These are phyloP conservation scores for Phenganax stokvisi DNA, from an alignment of 92 coral and sea anemone genomes.

Conservation along the genomic window DNA sequence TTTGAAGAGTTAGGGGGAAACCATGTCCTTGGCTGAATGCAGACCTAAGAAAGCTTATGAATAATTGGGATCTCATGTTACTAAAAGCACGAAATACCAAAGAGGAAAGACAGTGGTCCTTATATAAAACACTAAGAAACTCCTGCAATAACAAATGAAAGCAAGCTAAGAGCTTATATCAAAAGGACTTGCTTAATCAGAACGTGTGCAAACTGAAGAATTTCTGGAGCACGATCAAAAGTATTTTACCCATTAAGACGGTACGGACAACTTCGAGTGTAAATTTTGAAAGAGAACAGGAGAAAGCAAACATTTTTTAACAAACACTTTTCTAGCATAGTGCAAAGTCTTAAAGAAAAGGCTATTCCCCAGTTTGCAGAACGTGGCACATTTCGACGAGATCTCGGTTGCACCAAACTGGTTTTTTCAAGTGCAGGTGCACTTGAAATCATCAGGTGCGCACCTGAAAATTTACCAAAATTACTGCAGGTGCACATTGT, in stretches of 20 bases:
- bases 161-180: background rate
- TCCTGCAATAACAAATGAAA: background rate
- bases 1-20: background rate
- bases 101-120: background rate
- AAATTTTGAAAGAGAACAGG: background rate
- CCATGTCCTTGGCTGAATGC: background rate
- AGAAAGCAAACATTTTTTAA: background rate
- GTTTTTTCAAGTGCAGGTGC: conserved; percentile 5
- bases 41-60: background rate
- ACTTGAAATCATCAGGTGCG: conserved; percentile 10
- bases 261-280: too few relatives aligned
- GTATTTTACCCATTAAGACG: background rate
- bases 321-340: background rate
- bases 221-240: background rate
- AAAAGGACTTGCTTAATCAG: background rate
- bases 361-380: conserved; percentile 2
- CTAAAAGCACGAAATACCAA: background rate
- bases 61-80: background rate
- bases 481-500: background rate
- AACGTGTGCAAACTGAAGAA: background rate
- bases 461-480: background rate
- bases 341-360: background rate
- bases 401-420: background rate
- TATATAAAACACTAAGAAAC: background rate
- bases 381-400: conserved; percentile 13